A percentile compares a stretch with the other conserved stretches of the same genome.
phyloP scores from a whole-genome alignment of 1,140 invertebrate genomes.

The Periplaneta americana region DNA sequence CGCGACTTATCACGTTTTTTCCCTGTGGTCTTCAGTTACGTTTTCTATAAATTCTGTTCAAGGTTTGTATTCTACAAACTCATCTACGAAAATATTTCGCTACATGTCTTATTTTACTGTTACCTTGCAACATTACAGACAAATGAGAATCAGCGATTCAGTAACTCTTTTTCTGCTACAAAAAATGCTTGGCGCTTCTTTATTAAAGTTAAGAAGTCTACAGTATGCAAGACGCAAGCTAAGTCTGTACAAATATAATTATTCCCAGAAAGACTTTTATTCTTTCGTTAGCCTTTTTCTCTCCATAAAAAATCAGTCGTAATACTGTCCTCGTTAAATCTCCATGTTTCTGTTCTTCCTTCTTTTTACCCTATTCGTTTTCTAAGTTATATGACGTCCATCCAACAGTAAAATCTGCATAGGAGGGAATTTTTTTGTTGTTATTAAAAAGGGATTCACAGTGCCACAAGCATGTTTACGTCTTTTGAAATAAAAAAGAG shows the following conservation, averaged over 20 bases:
- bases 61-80: too few relatives aligned
- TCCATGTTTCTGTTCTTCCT: background rate
- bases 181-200: too few relatives aligned
- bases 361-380: too few relatives aligned
- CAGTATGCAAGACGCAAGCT: background rate
- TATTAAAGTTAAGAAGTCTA: background rate
- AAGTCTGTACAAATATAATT: background rate
- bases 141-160: too few relatives aligned
- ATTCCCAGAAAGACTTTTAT: background rate
- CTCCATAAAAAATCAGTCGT: background rate
- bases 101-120: too few relatives aligned
- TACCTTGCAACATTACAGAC: too few relatives aligned
- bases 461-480: background rate
- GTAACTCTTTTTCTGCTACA: too few relatives aligned
- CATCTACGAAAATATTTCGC: too few relatives aligned
- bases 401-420: background rate
- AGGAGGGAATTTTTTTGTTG: background rate
- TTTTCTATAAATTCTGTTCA: too few relatives aligned
- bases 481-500: background rate
- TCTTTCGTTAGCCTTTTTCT: background rate
- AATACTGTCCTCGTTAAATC: background rate
- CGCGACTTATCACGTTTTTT: too few relatives aligned
- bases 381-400: background rate
- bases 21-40: too few relatives aligned
- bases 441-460: background rate